Base-by-base conservation (phyloP, 2,888 invertebrate genomes). In the Eupithecia subfuscata region DNA sequence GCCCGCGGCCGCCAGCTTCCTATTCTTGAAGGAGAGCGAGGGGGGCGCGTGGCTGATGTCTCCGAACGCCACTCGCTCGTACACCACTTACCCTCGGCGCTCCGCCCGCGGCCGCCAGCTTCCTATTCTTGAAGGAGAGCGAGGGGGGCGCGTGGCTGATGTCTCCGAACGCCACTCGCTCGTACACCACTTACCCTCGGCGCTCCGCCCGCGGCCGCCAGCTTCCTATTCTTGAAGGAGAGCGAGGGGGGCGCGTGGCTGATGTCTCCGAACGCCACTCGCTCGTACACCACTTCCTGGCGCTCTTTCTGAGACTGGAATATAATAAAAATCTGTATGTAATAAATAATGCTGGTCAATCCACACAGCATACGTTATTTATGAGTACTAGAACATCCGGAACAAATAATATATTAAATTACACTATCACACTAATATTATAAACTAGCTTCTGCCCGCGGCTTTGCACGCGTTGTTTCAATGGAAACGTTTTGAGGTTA, bases 41-140 rank as follows among this genome's bases (percentile, higher is more conserved):
- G 98, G 98, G 74, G 98, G 98, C 71, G 96, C 97, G 89, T 97
- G 96, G 4, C 95, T 96, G 70, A 96, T 95, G 86, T 97, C 98
- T 0, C 98, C 98, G 92, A 98, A 98, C 85, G 95, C 87, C 34
- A 98, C 94, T n/a, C n/a, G n/a, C n/a, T n/a, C n/a, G n/a, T n/a
- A n/a, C n/a, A n/a, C n/a, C n/a, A n/a, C n/a, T n/a, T n/a, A n/a
- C n/a, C n/a, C n/a, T n/a, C n/a, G n/a, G n/a, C n/a, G n/a, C n/a
- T n/a, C n/a, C n/a, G n/a, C n/a, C n/a, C n/a, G 70, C 9, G 9
- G 63, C 22, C 40, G 60, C 52, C 65, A 74, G 45, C 56, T 69
- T 77, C 68, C 45, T 75, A 14, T 77, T 74, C 16, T 52, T 70
- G 74, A 73, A 96, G 70, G 70, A 78, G 60, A 97, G 91, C 71